Evolutionary conservation across 2,113 vertebrate genomes (phyloP), one percentile per base, ranked within the genome.

Genomic region (Perca fluviatilis): DNA sequence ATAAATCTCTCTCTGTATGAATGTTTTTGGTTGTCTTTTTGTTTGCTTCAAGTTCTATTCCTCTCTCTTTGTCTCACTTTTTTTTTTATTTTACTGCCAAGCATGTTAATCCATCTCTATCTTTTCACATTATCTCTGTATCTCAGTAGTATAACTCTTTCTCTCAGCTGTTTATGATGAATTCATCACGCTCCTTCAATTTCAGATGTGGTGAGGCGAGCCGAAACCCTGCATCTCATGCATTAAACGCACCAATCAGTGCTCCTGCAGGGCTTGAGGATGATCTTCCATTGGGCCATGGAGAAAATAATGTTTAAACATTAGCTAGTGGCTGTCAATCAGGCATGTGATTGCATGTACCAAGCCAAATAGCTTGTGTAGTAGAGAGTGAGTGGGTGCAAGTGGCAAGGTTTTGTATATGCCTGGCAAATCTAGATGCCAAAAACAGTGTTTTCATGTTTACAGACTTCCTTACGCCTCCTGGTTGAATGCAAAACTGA

Each of bases 271-370:
- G 78, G 62, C 65, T 7, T 1, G 6, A 5, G 56, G 27, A 30
- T 33, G 53, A 70, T 63, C 50, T 79, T 21, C 72, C 62, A 27
- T 51, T 58, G 71, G 71, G 68, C 61, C 71, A 8, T 8, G 18
- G 68, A 58, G 73, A 64, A 46, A 72, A 56, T 25, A n/a, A 79
- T 75, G 80, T 80, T 76, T 79, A 76, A 84, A 84, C 58, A 82
- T 72, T 58, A 70, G 79, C 67, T 61, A 51, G 62, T 77, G 70
- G 66, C 74, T 76, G 65, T 74, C 13, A 49, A 88, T 77, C 78
- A 79, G 75, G 73, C 36, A 79, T 76, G 47, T 16, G 68, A 84
- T 74, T 86, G 61, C 63, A 86, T 40, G 47, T 14, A 19, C 43
- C 19, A 3, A 53, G 51, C 27, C 46, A 77, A 63, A 81, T 57